These are phyloP conservation scores for Myotis brandtii DNA, from an alignment of 2,113 vertebrate genomes.

Conservation along the genomic window DNA sequence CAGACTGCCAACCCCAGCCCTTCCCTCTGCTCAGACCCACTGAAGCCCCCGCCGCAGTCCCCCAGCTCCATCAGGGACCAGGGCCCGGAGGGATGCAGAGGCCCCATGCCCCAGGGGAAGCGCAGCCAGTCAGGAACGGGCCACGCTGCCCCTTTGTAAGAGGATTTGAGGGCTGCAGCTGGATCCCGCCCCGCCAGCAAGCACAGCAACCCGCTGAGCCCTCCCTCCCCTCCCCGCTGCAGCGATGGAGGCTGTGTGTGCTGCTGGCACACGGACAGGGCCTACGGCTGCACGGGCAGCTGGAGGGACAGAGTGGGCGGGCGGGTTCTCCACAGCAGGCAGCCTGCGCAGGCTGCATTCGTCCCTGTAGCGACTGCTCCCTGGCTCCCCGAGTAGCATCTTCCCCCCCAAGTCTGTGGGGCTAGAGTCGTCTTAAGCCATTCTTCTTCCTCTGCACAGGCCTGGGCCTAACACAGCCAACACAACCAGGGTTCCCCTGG, in stretches of 20 bases:
- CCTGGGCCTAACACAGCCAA: neutral
- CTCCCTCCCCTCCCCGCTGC: slow-evolving; percentile 76
- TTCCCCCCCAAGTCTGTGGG: neutral
- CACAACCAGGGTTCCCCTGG: neutral
- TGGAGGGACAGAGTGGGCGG: slow-evolving; percentile 67
- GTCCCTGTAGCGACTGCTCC: neutral
- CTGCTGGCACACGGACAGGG: slow-evolving; percentile 67
- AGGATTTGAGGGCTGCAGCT: neutral
- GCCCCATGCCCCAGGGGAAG: neutral
- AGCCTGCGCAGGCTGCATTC: neutral
- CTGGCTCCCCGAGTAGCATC: neutral
- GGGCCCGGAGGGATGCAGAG: neutral
- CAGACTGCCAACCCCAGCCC: neutral
- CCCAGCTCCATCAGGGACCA: neutral
- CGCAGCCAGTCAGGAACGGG: neutral
- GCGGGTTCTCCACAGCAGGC: slow-evolving; percentile 60
- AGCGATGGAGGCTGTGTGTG: neutral
- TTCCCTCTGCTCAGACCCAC: neutral
- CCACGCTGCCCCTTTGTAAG: neutral
- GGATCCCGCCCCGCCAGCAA: neutral
- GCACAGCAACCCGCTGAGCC: neutral
- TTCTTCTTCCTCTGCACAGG: neutral
- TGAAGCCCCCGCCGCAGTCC: neutral
- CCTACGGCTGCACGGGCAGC: slow-evolving; percentile 84
- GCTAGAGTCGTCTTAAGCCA: neutral